These are phyloP conservation scores for Rattus rattus DNA, from an alignment of 2,113 vertebrate species.

Conservation along the genomic window DNA sequence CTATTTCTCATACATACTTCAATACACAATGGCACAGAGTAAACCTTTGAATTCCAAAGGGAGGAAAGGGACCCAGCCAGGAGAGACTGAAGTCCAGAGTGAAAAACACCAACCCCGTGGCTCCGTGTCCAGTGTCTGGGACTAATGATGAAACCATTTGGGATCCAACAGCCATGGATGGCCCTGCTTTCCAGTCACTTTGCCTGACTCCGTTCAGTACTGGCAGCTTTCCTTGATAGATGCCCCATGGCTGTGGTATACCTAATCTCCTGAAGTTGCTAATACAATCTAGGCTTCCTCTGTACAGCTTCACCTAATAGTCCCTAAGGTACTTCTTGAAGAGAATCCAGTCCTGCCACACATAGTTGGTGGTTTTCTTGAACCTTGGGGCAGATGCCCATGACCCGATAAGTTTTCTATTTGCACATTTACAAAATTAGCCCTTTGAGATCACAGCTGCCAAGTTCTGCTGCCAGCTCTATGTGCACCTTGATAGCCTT, in stretches of 20 bases:
- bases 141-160: no score
- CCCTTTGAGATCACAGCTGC: background rate
- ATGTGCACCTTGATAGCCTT: background rate
- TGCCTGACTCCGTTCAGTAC: background rate
- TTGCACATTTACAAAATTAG: background rate
- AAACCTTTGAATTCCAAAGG: background rate
- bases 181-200: background rate
- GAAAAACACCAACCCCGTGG: background rate
- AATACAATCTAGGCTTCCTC: background rate
- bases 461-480: background rate
- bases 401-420: background rate
- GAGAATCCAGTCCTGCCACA: background rate
- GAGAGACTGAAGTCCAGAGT: background rate
- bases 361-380: background rate
- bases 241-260: background rate
- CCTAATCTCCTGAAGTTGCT: background rate
- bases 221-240: background rate
- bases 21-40: background rate
- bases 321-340: background rate
- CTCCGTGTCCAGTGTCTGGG: background rate
- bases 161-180: background rate
- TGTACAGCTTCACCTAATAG: background rate
- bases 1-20: background rate
- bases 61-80: background rate
- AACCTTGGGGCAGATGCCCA: background rate